Evolutionary conservation across 2,797 vertebrate genomes (phyloP), one percentile per base, ranked within the genome.

Genomic region (Acanthis flammea): DNA sequence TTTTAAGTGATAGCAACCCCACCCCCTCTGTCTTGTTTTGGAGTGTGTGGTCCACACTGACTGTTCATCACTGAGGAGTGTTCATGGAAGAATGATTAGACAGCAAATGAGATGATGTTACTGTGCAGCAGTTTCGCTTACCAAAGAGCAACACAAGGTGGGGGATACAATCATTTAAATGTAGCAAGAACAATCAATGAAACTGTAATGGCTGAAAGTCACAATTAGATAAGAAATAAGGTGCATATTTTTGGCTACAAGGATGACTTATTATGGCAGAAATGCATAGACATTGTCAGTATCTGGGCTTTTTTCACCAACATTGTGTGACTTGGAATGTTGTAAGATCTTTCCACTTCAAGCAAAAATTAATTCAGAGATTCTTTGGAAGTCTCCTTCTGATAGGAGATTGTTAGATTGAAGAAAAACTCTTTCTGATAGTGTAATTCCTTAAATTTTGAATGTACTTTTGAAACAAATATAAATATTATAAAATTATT

Each of bases 271-370:
- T 19, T 44, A 27, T 19, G 54, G 37, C 67, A 88, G 39, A 87
- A 87, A 82, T 35, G 11, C 12, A 47, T 21, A 31, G 54, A 11
- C 2, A 13, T 41, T 50, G 10, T 81, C 3, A 2, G 10, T 44
- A 47, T 31, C n/a, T 44, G 10, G 8, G 8, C 2, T 74, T 65
- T 79, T 68, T 78, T 58, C 19, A 53, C 8, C 0, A 0, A 22
- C 3, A 9, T 16, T 83, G 10, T 7, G 10, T 35, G 37, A 74
- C 41, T 71, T 86, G 27, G 3, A 5, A 17, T 91, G 35, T 37
- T 84, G 75, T 60, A 73, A 70, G 35, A 51, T 33, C 13, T 62
- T 78, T 27, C 24, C 2, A 16, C 35, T 86, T 81, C 8, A 63
- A 63, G 62, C 1, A 75, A 45, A 61, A 67, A 41, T 12, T 23